Percentiles rank a stretch among this genome's conserved stretches.
Conservation (phyloP, 2,113 vertebrate genomes). For the Coracopsis vasa region DNA sequence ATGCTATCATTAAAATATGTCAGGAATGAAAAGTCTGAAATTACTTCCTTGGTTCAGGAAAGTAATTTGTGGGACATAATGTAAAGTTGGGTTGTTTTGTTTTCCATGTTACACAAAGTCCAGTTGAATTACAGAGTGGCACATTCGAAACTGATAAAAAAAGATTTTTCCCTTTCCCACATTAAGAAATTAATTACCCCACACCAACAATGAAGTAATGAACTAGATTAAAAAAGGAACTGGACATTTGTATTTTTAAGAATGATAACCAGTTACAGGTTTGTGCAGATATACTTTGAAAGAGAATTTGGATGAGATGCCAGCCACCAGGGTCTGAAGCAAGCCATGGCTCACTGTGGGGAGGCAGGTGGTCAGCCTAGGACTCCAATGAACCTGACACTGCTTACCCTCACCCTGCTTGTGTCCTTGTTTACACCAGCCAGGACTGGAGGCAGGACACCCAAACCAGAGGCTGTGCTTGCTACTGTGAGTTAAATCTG, state of each 20-base stretch:
- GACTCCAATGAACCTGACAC: fast-evolving
- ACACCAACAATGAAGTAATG: background rate
- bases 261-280: background rate
- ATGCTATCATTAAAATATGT: background rate
- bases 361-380: background rate
- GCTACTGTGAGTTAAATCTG: background rate
- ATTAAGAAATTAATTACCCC: background rate
- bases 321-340: background rate
- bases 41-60: background rate
- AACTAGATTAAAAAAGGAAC: background rate
- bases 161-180: background rate
- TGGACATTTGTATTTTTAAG: background rate
- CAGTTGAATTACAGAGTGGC: background rate
- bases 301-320: background rate
- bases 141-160: background rate
- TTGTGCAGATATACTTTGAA: background rate
- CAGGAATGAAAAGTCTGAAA: background rate
- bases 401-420: background rate
- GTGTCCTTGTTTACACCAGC: background rate
- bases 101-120: background rate
- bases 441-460: background rate
- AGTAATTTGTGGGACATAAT: background rate
- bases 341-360: fast-evolving
- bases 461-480: background rate
- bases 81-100: background rate